Evolutionary conservation across 2,888 invertebrate species (phyloP).

Genomic region (Leptinotarsa juncta): DNA sequence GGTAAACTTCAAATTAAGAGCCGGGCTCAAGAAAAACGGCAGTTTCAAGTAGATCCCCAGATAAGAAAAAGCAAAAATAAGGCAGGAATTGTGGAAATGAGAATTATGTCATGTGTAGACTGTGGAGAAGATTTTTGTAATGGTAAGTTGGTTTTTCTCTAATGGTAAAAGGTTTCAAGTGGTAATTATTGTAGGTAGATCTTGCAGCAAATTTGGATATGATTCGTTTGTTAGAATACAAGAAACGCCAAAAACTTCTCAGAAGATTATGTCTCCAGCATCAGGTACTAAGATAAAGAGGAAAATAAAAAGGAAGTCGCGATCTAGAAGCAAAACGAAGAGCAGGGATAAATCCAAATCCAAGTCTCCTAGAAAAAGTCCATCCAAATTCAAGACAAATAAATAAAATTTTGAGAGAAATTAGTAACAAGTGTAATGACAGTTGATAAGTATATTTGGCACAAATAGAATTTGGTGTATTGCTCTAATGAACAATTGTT

Average conservation of each 20-base stretch:
- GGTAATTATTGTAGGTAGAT: slow-evolving; percentile 63
- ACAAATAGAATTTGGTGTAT: no score
- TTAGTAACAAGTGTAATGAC: background rate
- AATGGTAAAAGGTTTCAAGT: background rate
- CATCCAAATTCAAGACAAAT: slow-evolving; percentile 44
- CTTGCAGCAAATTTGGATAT: slow-evolving; percentile 70
- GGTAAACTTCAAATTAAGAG: slow-evolving; percentile 83
- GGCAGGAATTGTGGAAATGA: slow-evolving; percentile 83
- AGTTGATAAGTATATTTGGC: no score
- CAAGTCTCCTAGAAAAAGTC: slow-evolving; percentile 51
- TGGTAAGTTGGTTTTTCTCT: slow-evolving; percentile 64
- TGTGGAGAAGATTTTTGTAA: slow-evolving; percentile 90
- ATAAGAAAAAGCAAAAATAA: slow-evolving; percentile 84
- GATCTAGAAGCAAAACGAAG: slow-evolving; percentile 55
- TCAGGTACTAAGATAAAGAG: slow-evolving; percentile 59
- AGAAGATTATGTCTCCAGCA: slow-evolving; percentile 62
- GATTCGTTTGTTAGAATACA: slow-evolving; percentile 69
- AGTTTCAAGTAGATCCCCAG: slow-evolving; percentile 74
- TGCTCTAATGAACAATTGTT: no score
- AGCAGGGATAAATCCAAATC: slow-evolving; percentile 60
- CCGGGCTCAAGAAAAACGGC: slow-evolving; percentile 77
- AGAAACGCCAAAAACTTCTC: slow-evolving; percentile 56
- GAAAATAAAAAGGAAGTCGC: slow-evolving; percentile 54
- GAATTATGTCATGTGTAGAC: slow-evolving; percentile 79
- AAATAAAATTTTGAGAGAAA: background rate